Base-by-base conservation (phyloP, 2,797 vertebrate species). In the Anas acuta region DNA sequence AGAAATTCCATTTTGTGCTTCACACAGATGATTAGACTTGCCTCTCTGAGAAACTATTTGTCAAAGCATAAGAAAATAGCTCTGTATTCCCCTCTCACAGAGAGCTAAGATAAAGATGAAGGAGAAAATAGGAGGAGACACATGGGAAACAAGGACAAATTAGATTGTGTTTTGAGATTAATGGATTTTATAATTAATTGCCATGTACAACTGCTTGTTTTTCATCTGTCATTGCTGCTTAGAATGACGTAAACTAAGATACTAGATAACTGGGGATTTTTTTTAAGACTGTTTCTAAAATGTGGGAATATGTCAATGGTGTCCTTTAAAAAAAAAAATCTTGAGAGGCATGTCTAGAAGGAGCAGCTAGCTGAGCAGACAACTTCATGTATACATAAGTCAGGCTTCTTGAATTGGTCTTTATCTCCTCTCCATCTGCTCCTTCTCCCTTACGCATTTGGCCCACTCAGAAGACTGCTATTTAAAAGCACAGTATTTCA, bases 121-220 rank as follows among this genome's bases (percentile, higher is more conserved):
- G 57, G 56, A 84, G 30, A 83, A 77, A 87, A 71, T 56, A 79
- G 20, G 56, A 77, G 19, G 37, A 66, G 13, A 41, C 11, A 8
- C 15, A 6, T 53, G 60, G 67, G 47, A 76, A 92, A 76, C 1
- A 4, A 90, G 20, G 37, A 45, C 25, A 73, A 70, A 84, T 64
- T 60, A 43, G 26, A 33, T 9, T 53, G 37, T 79, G 41, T 86
- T 93, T 84, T 45, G 64, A 81, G 11, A 13, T 35, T 37, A 78
- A 83, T 86, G 21, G 39, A 35, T 93, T 88, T 88, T 86, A n/a
- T 90, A 66, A 62, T 67, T 83, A 62, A 78, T 51, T 87, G n/a
- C 8, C 13, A n/a, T 12, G 26, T 8, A 23, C 56, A 69, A 23
- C 8, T 76, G 26, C 60, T 80, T 4, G 7, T 9, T 70, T 89